A percentile compares a stretch with the other conserved stretches of the same genome.
These are phyloP conservation scores for Galerucella nymphaeae DNA, from an alignment of 2,888 invertebrate species.

Conservation along the genomic window DNA sequence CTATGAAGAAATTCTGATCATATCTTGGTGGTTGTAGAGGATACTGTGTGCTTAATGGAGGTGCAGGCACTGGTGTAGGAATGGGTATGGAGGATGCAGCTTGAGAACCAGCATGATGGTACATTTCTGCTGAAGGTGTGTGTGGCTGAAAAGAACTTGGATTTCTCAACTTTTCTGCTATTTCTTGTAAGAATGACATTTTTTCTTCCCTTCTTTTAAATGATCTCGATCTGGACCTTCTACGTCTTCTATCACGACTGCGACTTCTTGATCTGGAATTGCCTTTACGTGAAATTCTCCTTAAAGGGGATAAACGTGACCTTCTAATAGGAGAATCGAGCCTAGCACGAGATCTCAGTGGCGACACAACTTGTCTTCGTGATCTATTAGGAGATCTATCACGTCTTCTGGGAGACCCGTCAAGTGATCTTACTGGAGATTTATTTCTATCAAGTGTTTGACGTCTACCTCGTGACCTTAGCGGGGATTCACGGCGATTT, in stretches of 20 bases:
- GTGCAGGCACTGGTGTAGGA: constrained; percentile 42
- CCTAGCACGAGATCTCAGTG: background rate
- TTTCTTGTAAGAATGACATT: constrained; percentile 61
- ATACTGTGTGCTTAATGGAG: constrained; percentile 31
- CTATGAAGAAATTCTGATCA: constrained; percentile 61
- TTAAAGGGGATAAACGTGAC: background rate
- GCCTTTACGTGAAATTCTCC: background rate
- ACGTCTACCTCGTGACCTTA: constrained; percentile 1
- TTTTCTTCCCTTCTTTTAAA: constrained; percentile 44
- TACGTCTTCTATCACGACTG: constrained; percentile 15
- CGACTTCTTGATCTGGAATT: constrained; percentile 14
- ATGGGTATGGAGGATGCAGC: constrained; percentile 40
- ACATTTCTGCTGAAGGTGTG: constrained; percentile 11
- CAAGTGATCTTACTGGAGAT: background rate
- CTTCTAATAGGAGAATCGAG: background rate
- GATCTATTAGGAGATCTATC: background rate
- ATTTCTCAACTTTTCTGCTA: constrained; percentile 59
- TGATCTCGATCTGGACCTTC: constrained; percentile 40
- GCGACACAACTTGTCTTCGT: background rate
- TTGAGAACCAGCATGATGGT: constrained; percentile 20
- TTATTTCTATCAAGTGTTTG: background rate
- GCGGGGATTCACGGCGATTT: constrained; percentile 18
- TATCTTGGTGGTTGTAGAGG: constrained; percentile 35
- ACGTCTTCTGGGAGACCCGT: too few species aligned
- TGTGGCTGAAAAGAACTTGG: constrained; percentile 20